These are phyloP conservation scores for Orussus abietinus DNA, from an alignment of 1,140 invertebrate species.

Conservation along the genomic window DNA sequence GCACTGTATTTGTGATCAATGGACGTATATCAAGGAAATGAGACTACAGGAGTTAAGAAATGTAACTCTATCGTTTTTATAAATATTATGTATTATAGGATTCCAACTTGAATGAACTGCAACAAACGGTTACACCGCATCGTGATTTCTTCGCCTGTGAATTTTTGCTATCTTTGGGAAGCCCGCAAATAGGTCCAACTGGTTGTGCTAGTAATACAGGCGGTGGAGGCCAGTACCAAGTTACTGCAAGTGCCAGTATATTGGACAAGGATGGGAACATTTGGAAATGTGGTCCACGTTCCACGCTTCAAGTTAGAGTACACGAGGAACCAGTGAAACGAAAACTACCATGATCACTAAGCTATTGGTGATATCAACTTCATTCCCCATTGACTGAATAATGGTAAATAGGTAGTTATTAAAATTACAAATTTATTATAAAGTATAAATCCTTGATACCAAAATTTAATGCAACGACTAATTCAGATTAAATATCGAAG, in stretches of 20 bases:
- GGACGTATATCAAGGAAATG: too few relatives aligned
- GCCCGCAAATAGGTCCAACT: slow-evolving; percentile 10
- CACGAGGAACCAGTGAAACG: slow-evolving; percentile 60
- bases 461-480: too few relatives aligned
- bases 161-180: slow-evolving; percentile 63
- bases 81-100: too few relatives aligned
- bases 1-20: slow-evolving; percentile 12
- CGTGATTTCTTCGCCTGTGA: slow-evolving; percentile 78
- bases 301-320: slow-evolving; percentile 65
- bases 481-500: too few relatives aligned
- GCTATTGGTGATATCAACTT: too few relatives aligned
- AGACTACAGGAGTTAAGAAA: too few relatives aligned
- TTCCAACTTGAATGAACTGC: slow-evolving; percentile 54
- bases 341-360: slow-evolving; percentile 31
- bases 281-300: slow-evolving; percentile 73
- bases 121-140: slow-evolving; percentile 68
- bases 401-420: too few relatives aligned
- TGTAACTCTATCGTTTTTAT: too few relatives aligned
- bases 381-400: too few relatives aligned
- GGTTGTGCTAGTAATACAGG: slow-evolving; percentile 18
- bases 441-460: too few relatives aligned
- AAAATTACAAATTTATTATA: too few relatives aligned
- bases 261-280: slow-evolving; percentile 67
- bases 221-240: slow-evolving; percentile 49
- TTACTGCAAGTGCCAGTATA: slow-evolving; percentile 68